These are phyloP conservation scores for Tachuris rubrigastra DNA, from an alignment of 2,113 vertebrate genomes.

Conservation along the genomic window DNA sequence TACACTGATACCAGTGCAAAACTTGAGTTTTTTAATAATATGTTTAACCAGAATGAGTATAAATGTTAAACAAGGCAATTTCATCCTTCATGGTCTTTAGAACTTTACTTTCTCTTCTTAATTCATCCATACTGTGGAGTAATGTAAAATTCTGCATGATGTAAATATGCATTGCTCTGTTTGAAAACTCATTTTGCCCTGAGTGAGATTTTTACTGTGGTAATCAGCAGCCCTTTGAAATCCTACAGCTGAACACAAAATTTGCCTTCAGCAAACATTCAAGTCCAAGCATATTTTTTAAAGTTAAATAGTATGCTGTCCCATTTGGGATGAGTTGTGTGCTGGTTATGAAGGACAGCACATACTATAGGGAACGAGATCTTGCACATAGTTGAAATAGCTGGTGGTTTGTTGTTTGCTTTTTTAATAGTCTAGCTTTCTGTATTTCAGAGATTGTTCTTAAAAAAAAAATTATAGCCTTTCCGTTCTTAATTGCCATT, in stretches of 20 bases:
- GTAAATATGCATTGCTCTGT: neutral
- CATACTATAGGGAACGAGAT: neutral
- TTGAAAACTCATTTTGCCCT: constrained; percentile 23
- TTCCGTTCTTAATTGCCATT: neutral
- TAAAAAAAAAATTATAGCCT: neutral
- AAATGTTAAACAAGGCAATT: neutral
- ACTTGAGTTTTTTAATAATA: neutral
- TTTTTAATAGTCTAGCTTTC: neutral
- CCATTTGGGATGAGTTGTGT: neutral
- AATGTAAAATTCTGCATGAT: neutral
- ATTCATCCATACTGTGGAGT: neutral
- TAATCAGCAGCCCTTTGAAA: constrained; percentile 13
- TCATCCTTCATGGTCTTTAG: neutral
- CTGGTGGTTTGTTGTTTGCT: neutral
- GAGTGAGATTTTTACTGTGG: constrained; percentile 11
- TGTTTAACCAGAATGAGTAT: neutral
- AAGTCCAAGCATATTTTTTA: neutral
- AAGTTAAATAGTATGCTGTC: neutral
- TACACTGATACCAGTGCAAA: neutral
- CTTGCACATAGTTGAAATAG: neutral
- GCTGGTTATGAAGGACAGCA: neutral
- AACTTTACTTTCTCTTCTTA: neutral
- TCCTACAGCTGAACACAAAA: neutral
- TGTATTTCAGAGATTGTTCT: neutral
- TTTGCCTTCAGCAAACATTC: constrained; percentile 17